Evolutionary conservation across 2,113 vertebrate genomes (phyloP), one percentile per base, ranked within the genome.

Genomic region (Dunckerocampus dactyliophorus): DNA sequence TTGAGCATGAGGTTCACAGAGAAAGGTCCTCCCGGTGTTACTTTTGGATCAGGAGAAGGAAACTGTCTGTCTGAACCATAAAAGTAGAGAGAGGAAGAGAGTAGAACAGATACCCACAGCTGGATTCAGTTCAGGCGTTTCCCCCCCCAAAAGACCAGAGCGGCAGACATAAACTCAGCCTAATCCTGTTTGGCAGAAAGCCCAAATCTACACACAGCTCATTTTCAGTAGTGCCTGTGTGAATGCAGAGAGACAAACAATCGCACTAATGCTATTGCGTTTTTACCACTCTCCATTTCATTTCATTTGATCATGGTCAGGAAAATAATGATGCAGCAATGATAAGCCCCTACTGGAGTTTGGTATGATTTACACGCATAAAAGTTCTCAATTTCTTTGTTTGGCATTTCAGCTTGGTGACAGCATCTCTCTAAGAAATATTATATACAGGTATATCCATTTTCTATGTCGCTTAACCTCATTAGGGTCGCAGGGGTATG

Each of bases 151-250:
- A 57, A 59, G 56, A 47, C 59, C 74, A 63, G 69, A 82, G 72
- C 71, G 74, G 67, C 75, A 81, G 84, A 85, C 79, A 72, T 72
- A 76, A 80, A 82, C 54, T 73, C 82, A 81, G 76, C 63, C 63
- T 65, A 69, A 75, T 76, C 54, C 68, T 51, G 74, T 62, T 47
- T 83, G 82, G 77, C 34, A 9, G 11, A 21, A n/a, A 2, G 45
- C 46, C 62, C 82, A 76, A 45, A 62, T 57, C 16, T 8, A 67
- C 37, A 55, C 28, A 21, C 16, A 22, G 54, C 62, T 58, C 59
- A 62, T 42, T 54, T 71, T 59, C 24, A 69, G 17, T 20, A 20
- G 17, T 47, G 21, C 13, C 57, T 50, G n/a, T 14, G 19, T 50
- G 13, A 46, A 56, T 56, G 34, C 37, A 42, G 11, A 56, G 53